Evolutionary conservation across 2,113 vertebrate species (phyloP), one percentile per base, ranked within the genome.

Genomic region (Quiscalus mexicanus): DNA sequence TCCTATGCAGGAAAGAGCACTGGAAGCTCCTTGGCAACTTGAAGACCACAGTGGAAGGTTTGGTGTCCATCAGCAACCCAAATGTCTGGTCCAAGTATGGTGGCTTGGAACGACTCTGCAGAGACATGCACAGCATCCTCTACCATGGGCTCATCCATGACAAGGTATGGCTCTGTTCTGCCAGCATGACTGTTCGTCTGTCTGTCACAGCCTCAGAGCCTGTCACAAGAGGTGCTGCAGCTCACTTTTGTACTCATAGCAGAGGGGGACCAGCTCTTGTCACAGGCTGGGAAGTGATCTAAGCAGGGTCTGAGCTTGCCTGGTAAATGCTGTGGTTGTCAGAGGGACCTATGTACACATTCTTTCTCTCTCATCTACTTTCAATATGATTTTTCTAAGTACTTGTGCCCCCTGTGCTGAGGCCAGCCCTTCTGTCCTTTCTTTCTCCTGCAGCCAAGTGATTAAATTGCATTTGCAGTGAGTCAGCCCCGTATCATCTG

Each of bases 1-100:
- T 71, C n/a, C 31, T n/a, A 63, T 95, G 65, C 97, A 99, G 99
- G 95, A 98, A 97, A 88, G 99, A 99, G 75, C 99, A 98, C 30
- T 99, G 99, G 99, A 99, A 99, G 96, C 97, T 99, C 65, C 98
- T 99, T 89, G 99, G 98, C 82, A 99, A 98, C 89, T 97, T 99
- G 95, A 99, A 99, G 98, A 99, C 99, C 41, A 99, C 99, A 5
- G 99, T 99, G 63, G 99, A 99, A 88, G 99, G 99, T n/a, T 98
- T 99, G 74, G 98, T 99, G 84, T 99, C 99, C 68, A 98, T 98
- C 75, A 99, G 98, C 95, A 99, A 99, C 90, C 99, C 99, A 5
- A 99, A 99, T 1, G 99, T 99, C 58, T 99, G 99, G 99, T 99
- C 99, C 45, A 99, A 99, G 75, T 99, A 99, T 93, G 99, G 99